Evolutionary conservation across 1,140 invertebrate species (phyloP).

Genomic region (Halesus radiatus): DNA sequence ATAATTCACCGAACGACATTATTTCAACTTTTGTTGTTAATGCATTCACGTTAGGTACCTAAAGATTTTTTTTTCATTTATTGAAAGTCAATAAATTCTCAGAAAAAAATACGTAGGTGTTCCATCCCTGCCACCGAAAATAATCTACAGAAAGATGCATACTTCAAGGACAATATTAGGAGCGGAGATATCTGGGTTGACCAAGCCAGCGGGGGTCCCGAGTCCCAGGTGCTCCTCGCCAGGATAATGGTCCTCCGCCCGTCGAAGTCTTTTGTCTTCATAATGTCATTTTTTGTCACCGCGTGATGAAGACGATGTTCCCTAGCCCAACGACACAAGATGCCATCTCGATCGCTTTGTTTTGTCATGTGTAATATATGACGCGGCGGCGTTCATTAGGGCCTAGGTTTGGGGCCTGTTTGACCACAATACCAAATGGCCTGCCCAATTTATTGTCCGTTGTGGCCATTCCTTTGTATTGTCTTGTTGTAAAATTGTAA

Average conservation of each 20-base stretch:
- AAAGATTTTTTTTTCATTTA: no score
- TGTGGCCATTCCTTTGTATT: slow-evolving; percentile 21
- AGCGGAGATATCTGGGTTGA: background rate
- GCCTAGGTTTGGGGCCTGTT: background rate
- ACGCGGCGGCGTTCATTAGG: slow-evolving; percentile 45
- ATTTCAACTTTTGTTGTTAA: no score
- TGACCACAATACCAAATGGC: slow-evolving; percentile 10
- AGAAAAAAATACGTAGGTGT: no score
- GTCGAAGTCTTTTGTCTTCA: slow-evolving; percentile 54
- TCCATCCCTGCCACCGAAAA: slow-evolving; percentile 2
- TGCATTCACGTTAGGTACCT: no score
- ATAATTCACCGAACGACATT: no score
- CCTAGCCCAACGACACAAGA: slow-evolving; percentile 12
- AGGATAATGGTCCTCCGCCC: slow-evolving; percentile 26
- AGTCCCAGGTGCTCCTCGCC: background rate
- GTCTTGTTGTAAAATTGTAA: slow-evolving; percentile 9
- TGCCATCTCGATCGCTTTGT: slow-evolving; percentile 45
- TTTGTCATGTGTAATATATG: slow-evolving; percentile 54
- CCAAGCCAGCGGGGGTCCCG: slow-evolving; percentile 3
- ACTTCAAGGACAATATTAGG: slow-evolving; percentile 19
- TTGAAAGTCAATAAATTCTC: no score
- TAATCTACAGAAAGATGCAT: background rate
- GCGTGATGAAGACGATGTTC: slow-evolving; percentile 44
- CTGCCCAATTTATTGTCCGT: background rate
- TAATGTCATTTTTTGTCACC: slow-evolving; percentile 56